Conservation (phyloP, 2,113 vertebrate genomes). For the western clawed frog (Xenopus tropicalis) region DNA sequence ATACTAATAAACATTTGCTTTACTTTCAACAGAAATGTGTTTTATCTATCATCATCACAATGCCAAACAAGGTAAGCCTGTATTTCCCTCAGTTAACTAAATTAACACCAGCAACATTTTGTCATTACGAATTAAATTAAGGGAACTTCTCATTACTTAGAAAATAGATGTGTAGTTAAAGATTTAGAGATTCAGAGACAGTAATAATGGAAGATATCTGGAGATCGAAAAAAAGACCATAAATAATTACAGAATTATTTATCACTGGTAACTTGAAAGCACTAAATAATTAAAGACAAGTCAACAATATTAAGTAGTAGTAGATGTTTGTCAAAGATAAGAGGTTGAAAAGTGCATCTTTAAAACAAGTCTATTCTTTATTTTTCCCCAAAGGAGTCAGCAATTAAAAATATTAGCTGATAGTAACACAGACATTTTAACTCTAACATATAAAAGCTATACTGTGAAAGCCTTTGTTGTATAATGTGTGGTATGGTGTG, state of each 20-base stretch:
- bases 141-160: conserved; percentile 37
- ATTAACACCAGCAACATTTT: conserved; percentile 35
- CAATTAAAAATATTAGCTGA: too few relatives aligned
- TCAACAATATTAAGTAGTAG: conserved; percentile 38
- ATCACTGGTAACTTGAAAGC: conserved; percentile 48
- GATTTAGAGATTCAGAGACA: conserved; percentile 25
- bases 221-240: conserved; percentile 45
- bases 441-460: too few relatives aligned
- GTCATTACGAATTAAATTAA: conserved; percentile 46
- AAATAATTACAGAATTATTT: conserved; percentile 52
- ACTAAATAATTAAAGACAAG: conserved; percentile 54
- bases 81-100: conserved; percentile 38
- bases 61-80: conserved; percentile 28
- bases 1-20: conserved; percentile 34
- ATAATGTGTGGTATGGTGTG: too few relatives aligned
- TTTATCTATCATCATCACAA: conserved; percentile 18
- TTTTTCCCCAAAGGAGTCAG: too few relatives aligned
- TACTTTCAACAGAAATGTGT: conserved; percentile 21
- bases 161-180: conserved; percentile 41
- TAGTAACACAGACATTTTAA: too few relatives aligned
- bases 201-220: conserved; percentile 19
- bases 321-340: conserved; percentile 51
- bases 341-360: conserved; percentile 37
- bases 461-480: too few relatives aligned
- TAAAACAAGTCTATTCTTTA: too few relatives aligned